Base-by-base conservation (phyloP, 2,113 vertebrate species). In the Peromyscus polionotus region DNA sequence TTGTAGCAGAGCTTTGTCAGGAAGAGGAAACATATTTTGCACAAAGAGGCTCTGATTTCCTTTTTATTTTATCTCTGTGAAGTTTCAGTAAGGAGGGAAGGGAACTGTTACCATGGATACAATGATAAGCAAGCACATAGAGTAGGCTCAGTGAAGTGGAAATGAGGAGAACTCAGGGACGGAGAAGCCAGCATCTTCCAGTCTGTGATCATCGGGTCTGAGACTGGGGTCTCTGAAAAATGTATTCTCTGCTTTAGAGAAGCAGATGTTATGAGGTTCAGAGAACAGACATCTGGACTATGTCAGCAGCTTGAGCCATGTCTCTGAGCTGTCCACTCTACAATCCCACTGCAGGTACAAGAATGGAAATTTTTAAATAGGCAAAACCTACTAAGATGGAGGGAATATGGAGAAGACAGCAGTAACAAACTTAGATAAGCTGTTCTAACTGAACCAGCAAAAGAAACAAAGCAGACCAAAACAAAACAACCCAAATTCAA, bases 41-140 rank as follows among this genome's bases (percentile, higher is more conserved):
- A 92, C 91, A 96, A 88, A 90, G 70, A 88, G 61, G 11, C 84
- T 90, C 16, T 26, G 81, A 81, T 11, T 97, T 97, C 16, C 28
- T 85, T 96, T 97, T 76, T 67, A 85, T 96, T 97, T 94, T 81
- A 45, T 96, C 39, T 97, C 84, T 95, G 77, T 95, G 63, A 92
- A 96, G 88, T 95, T 83, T 91, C 75, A 90, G 57, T 80, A 88
- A 97, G 92, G 94, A 95, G 95, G 24, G 1, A 93, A 59, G 61
- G 14, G 72, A 83, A 61, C n/a, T 0, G 97, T 97, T 88, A 86
- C 97, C 94, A 94, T 97, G 95, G 96, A 94, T 91, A 98, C 65
- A 0, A 7, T 51, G 88, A 83, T 88, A 94, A 83, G 95, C 36
- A 89, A 88, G 90, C 10, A 31, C 68, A 90, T 48, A 91, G 51